phyloP scores from a whole-genome alignment of 2,888 invertebrate species.

The Gastracanthus pulcherrimus region DNA sequence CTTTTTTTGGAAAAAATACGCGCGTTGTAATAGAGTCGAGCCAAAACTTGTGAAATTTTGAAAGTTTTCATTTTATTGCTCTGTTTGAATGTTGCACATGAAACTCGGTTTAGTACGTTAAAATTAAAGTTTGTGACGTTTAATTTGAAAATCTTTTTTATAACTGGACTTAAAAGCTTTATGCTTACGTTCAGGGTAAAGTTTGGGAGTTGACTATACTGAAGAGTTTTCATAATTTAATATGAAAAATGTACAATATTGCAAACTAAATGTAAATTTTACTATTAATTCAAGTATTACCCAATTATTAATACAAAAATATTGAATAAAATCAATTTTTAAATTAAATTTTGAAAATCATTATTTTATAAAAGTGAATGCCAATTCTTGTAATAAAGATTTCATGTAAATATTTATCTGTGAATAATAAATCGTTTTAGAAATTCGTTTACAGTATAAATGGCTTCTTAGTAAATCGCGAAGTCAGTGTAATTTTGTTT shows the following conservation, averaged over 20 bases:
- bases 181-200: slow-evolving; percentile 1
- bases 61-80: slow-evolving; percentile 30
- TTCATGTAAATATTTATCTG: background rate
- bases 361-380: too few species aligned
- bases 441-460: background rate
- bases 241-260: too few species aligned
- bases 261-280: too few species aligned
- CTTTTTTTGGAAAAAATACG: slow-evolving; percentile 46
- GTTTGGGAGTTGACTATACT: slow-evolving; percentile 29
- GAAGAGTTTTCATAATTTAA: background rate
- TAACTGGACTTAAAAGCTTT: slow-evolving; percentile 8
- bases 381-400: background rate
- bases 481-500: slow-evolving; percentile 31
- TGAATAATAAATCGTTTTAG: background rate
- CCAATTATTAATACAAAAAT: too few species aligned
- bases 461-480: background rate
- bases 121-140: slow-evolving; percentile 12
- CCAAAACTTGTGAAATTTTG: background rate
- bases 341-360: background rate
- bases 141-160: slow-evolving; percentile 3
- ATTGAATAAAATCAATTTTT: background rate
- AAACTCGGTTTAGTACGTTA: background rate
- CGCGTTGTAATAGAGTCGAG: background rate
- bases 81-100: background rate
- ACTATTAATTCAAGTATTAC: too few species aligned